Evolutionary conservation across 2,888 invertebrate genomes (phyloP), one percentile per base, ranked within the genome.

Genomic region (Drosophila infuscata): DNA sequence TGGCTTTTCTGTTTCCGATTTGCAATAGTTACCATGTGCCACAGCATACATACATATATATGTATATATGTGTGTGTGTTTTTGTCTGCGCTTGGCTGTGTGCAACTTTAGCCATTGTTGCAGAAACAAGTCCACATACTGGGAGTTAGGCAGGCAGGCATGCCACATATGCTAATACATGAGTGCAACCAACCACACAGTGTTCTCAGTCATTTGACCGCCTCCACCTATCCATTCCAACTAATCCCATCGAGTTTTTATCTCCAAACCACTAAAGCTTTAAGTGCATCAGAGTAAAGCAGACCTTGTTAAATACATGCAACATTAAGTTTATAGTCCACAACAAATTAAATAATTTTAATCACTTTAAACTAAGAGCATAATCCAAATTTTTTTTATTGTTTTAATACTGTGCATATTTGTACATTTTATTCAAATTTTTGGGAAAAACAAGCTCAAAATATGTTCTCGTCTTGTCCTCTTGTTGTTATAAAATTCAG

Each of bases 1-100:
- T 86, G 89, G 90, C 76, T 86, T 86, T 89, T 68, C 88, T 71
- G 80, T 84, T 82, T 89, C 78, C 84, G 90, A 83, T 83, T 87
- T 69, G 80, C 82, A 84, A 80, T 84, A 82, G 89, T 82, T 81
- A 33, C 72, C 78, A 83, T 67, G 60, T 68, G 62, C 54, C 63
- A 81, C 72, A 76, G 54, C 69, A 65, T 62, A 35, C 61, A 76
- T 12, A 38, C 51, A 17, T 12, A 9, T 12, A 29, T 11, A 2
- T 11, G 7, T 36, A 12, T n/a, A 12, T 5, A 15, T 30, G 48
- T 57, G 36, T 33, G 41, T 58, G 38, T 52, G 65, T 60, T 68
- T 29, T 17, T 29, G 35, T 49, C n/a, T 56, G 29, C 83, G 66
- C 12, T 32, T 29, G 30, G 35, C 25, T 67, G 29, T 83, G 62